Evolutionary conservation across 2,113 vertebrate genomes (phyloP).

Genomic region (Atherinomorus stipes): DNA sequence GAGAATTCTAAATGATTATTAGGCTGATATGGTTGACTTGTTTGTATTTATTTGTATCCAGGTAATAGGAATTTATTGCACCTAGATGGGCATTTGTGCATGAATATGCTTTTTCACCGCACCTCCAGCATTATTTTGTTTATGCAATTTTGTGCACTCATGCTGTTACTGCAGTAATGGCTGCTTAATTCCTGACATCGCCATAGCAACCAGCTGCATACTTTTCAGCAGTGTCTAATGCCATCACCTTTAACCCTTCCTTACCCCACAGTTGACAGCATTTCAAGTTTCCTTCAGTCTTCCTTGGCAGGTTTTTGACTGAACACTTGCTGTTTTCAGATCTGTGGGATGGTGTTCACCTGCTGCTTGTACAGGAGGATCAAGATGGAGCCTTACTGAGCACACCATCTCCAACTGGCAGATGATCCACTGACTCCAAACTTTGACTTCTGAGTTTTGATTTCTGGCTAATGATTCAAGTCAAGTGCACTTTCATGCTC

Average conservation of each 20-base stretch:
- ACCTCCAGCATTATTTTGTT: not conserved
- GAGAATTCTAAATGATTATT: too few relatives aligned
- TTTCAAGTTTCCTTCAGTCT: slow-evolving; percentile 24
- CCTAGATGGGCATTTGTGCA: not conserved
- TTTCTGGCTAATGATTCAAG: slow-evolving; percentile 14
- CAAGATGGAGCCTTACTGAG: slow-evolving; percentile 82
- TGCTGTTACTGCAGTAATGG: slow-evolving; percentile 28
- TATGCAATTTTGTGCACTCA: slow-evolving; percentile 7
- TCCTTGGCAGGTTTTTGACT: slow-evolving; percentile 38
- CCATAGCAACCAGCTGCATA: slow-evolving; percentile 59
- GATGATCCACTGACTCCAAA: slow-evolving; percentile 19
- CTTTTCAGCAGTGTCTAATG: slow-evolving; percentile 10
- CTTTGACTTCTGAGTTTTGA: slow-evolving; percentile 20
- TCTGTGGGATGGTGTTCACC: slow-evolving; percentile 87
- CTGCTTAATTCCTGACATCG: slow-evolving; percentile 54
- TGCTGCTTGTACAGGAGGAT: slow-evolving; percentile 85
- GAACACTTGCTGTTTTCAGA: slow-evolving; percentile 77
- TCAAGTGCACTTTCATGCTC: not conserved
- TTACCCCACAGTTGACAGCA: not conserved
- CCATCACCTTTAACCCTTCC: slow-evolving; percentile 40
- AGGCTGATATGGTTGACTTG: too few relatives aligned
- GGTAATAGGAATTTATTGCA: not conserved
- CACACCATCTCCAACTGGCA: slow-evolving; percentile 6
- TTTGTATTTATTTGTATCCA: too few relatives aligned
- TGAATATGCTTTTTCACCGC: slow-evolving; percentile 6